Evolutionary conservation across 2,113 vertebrate species (phyloP), one percentile per base, ranked within the genome.

Genomic region (Erythrocebus patas): DNA sequence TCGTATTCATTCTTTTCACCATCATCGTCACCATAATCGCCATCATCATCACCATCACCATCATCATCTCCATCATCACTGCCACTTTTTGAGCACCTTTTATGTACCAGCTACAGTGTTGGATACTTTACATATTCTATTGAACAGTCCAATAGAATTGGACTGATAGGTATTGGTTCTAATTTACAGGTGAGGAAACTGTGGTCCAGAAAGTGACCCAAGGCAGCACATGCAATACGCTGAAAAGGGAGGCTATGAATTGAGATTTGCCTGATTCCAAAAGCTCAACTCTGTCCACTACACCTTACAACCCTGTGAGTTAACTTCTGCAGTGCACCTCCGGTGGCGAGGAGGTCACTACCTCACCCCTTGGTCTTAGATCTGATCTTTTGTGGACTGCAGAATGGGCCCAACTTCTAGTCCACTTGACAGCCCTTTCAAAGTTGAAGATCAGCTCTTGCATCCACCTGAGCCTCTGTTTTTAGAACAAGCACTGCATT

Each of bases 21-120:
- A 68, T 0, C 75, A 30, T 7, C 13, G 30, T 4, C 18, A 0
- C 0, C n/a, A 4, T 16, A 75, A 64, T 64, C 4, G 10, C 27
- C 11, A 12, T 27, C 76, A 43, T 45, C 50, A 38, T 55, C 22
- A 35, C 76, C 35, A 76, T n/a, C 32, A 55, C 11, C 32, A 80
- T 8, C 18, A 80, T 11, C 17, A 32, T 22, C 70, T 32, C 1
- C 38, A 76, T 20, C 20, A 59, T 14, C 76, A 52, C 89, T 55
- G 75, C 52, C 43, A 35, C 43, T 43, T 48, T 40, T 0, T 23
- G 55, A 68, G 43, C 11, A 30, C 30, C 13, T 30, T 66, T 35
- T 81, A 1, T 27, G 50, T 76, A 22, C 14, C 68, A 70, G 57
- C 40, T 18, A 59, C 68, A 38, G 43, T 5, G 6, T 55, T 27